Conservation (phyloP, 2,888 invertebrate genomes). For the Heliconius ismenius region DNA sequence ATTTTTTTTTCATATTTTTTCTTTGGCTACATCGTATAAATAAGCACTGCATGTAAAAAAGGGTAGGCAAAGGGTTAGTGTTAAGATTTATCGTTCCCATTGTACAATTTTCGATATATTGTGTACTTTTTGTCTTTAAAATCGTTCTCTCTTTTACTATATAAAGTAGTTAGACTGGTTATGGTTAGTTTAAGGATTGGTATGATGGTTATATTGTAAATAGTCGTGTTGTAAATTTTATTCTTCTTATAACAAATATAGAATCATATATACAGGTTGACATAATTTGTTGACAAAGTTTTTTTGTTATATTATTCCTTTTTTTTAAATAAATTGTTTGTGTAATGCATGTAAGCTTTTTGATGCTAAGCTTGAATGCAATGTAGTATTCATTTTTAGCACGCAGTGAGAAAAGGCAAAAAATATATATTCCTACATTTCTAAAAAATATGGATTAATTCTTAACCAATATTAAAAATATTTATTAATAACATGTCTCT, state of each 20-base stretch:
- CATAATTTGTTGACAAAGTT: background rate
- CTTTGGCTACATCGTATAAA: background rate
- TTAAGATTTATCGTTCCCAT: background rate
- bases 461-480: too few relatives aligned
- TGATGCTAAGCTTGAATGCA: constrained; percentile 19
- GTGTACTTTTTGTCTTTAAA: too few relatives aligned
- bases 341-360: constrained; percentile 19
- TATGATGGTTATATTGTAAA: too few relatives aligned
- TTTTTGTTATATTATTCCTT: background rate
- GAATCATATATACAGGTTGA: background rate
- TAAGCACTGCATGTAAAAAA: background rate
- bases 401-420: background rate
- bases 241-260: too few relatives aligned
- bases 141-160: too few relatives aligned
- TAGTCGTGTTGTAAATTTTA: too few relatives aligned
- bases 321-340: background rate
- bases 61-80: background rate
- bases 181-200: background rate
- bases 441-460: too few relatives aligned
- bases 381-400: constrained; percentile 7
- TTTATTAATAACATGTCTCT: too few relatives aligned
- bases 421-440: background rate
- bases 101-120: background rate
- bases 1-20: background rate
- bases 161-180: background rate